phyloP scores from a whole-genome alignment of 2,797 vertebrate species.

The Chelonia mydas region DNA sequence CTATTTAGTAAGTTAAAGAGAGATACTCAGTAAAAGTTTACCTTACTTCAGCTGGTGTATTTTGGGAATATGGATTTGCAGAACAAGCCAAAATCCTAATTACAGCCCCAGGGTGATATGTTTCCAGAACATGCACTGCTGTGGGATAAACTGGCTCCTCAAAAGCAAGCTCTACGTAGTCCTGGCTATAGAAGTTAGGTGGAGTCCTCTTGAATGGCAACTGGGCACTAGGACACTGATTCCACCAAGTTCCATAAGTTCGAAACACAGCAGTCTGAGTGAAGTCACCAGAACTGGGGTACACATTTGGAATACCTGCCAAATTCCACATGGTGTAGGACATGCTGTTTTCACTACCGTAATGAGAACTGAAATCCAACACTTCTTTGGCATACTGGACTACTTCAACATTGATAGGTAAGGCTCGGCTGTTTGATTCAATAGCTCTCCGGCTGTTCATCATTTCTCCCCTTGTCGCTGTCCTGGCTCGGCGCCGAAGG shows the following conservation, averaged over 20 bases:
- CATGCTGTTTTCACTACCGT: constrained; percentile 98
- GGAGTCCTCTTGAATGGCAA: constrained; percentile 89
- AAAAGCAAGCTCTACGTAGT: constrained; percentile 96
- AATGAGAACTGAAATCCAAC: constrained; percentile 98
- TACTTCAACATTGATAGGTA: constrained; percentile 92
- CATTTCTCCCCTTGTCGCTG: constrained; percentile 91
- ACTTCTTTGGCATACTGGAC: constrained; percentile 98
- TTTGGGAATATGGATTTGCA: constrained; percentile 96
- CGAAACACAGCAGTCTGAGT: constrained; percentile 98
- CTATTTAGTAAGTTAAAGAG: background rate
- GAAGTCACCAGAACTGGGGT: constrained; percentile 97
- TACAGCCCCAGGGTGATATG: constrained; percentile 96
- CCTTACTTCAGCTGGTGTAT: constrained; percentile 92
- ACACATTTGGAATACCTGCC: constrained; percentile 94
- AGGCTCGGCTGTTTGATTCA: constrained; percentile 89
- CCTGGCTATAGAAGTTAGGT: constrained; percentile 90
- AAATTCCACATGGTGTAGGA: constrained; percentile 99
- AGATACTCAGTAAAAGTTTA: constrained; percentile 78
- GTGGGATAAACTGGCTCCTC: constrained; percentile 97
- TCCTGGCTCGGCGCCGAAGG: constrained; percentile 97
- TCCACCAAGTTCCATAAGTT: constrained; percentile 96
- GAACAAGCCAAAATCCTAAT: constrained; percentile 97
- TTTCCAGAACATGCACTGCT: constrained; percentile 96
- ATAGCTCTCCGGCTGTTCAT: constrained; percentile 92
- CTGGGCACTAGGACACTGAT: constrained; percentile 89